A percentile compares a stretch with the other conserved stretches of the same genome.
phyloP scores from a whole-genome alignment of 2,797 vertebrate species.

The Melanogrammus aeglefinus region DNA sequence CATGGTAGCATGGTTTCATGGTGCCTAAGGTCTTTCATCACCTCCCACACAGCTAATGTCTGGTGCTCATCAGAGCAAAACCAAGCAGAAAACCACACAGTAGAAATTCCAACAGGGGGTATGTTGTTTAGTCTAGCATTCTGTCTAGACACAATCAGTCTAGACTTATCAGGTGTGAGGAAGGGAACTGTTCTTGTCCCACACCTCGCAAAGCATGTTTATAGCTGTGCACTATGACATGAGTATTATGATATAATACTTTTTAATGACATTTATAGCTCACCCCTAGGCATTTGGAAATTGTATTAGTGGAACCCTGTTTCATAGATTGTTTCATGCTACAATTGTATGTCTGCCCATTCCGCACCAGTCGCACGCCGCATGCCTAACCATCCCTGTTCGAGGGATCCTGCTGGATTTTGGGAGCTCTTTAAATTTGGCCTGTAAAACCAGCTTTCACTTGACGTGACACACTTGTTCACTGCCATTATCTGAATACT shows the following conservation, averaged over 20 bases:
- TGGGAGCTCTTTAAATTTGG: background rate
- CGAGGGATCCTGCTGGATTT: background rate
- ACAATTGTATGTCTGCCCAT: background rate
- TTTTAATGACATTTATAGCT: background rate
- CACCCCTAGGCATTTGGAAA: background rate
- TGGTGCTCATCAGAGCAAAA: conserved; percentile 39
- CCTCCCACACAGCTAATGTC: conserved; percentile 71
- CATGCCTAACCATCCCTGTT: background rate
- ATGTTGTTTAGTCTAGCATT: background rate
- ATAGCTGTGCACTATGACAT: background rate
- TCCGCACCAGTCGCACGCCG: background rate
- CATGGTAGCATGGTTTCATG: conserved; percentile 22
- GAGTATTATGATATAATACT: too few species aligned
- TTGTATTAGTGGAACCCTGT: background rate
- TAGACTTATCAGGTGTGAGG: conserved; percentile 58
- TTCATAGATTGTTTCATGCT: background rate
- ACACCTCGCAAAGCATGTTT: conserved; percentile 46
- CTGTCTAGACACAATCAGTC: conserved; percentile 18
- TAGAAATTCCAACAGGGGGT: background rate
- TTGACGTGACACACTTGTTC: background rate
- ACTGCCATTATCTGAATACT: background rate
- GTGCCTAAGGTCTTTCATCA: conserved; percentile 61
- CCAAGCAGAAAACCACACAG: background rate
- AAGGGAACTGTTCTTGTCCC: conserved; percentile 37
- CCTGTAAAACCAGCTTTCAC: background rate